Conservation (phyloP, 2,113 vertebrate genomes). For the Micronycteris hirsuta region DNA sequence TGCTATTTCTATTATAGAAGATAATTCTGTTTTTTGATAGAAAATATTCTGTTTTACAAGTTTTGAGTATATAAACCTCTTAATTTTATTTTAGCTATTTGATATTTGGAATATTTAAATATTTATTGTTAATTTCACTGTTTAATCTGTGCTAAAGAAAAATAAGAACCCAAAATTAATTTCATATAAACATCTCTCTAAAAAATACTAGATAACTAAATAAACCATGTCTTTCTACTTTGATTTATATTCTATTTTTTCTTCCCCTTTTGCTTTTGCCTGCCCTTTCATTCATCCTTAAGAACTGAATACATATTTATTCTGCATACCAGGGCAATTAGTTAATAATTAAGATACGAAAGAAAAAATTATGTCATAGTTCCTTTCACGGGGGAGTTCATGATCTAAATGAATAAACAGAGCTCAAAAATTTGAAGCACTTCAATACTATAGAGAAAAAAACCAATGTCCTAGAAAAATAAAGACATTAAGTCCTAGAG, state of each 20-base stretch:
- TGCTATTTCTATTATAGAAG: background rate
- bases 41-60: background rate
- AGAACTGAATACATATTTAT: background rate
- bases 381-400: background rate
- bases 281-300: background rate
- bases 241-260: background rate
- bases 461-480: background rate
- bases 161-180: background rate
- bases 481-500: background rate
- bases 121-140: slow-evolving; percentile 5
- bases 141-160: background rate
- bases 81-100: slow-evolving; percentile 9
- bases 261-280: background rate
- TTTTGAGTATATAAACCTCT: background rate
- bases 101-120: background rate
- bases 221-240: background rate
- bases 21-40: background rate
- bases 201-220: background rate
- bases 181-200: background rate
- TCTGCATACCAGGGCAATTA: background rate
- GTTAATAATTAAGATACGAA: background rate
- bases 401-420: background rate
- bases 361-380: background rate
- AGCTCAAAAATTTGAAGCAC: background rate
- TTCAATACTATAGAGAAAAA: background rate